Evolutionary conservation across 1,140 invertebrate species (phyloP).

Genomic region (Magallana angulata): DNA sequence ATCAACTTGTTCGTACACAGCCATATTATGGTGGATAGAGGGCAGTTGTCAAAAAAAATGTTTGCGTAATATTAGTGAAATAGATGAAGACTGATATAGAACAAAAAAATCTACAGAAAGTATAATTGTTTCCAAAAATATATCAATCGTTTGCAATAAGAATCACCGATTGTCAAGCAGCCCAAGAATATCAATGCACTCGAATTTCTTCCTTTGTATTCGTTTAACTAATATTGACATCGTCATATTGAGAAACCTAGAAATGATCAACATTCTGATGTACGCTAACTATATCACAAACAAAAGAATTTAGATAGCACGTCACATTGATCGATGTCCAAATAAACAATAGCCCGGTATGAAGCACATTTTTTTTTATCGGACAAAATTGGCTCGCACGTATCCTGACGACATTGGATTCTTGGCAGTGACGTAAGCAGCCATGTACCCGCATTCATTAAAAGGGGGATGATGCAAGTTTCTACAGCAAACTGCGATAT

Average conservation of each 20-base stretch:
- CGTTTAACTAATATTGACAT: conserved; percentile 12
- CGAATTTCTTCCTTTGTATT: conserved; percentile 10
- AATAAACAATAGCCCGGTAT: neutral
- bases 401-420: neutral
- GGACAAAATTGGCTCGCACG: neutral
- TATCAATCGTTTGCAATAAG: neutral
- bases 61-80: too few relatives aligned
- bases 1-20: too few relatives aligned
- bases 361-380: neutral
- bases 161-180: neutral
- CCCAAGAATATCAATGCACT: conserved; percentile 11
- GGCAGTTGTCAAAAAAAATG: too few relatives aligned
- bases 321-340: neutral
- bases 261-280: conserved; percentile 12
- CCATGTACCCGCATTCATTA: neutral
- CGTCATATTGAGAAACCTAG: neutral
- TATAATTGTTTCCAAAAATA: conserved; percentile 21
- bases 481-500: neutral
- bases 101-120: neutral
- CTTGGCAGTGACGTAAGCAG: neutral
- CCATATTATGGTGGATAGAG: too few relatives aligned
- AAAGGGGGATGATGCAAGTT: neutral
- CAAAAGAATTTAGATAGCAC: conserved; percentile 28
- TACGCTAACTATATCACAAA: conserved; percentile 5
- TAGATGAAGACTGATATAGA: conserved; percentile 14